Evolutionary conservation across 2,888 invertebrate species (phyloP), one percentile per base, ranked within the genome.

Genomic region (Alloscopus bannaensis): DNA sequence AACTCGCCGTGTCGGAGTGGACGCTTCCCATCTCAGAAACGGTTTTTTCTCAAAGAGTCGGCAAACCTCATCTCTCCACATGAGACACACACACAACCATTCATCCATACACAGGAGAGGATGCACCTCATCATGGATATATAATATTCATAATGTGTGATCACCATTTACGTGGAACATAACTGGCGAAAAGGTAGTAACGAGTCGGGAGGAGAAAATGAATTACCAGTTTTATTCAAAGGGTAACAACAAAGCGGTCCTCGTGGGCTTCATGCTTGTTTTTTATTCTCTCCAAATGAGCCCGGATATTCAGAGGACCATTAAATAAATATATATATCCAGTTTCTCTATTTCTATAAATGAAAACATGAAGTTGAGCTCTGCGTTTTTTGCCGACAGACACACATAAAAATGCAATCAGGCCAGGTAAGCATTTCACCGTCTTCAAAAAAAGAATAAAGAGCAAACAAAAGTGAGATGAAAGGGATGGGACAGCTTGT

Each of bases 401-500:
- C 68, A 69, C 50, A 66, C n/a, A n/a, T n/a, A n/a, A n/a, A n/a
- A n/a, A n/a, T n/a, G n/a, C n/a, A n/a, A n/a, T n/a, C n/a, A n/a
- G n/a, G n/a, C n/a, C n/a, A n/a, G n/a, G n/a, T n/a, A n/a, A n/a
- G n/a, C n/a, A n/a, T n/a, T n/a, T n/a, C n/a, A n/a, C n/a, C n/a
- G n/a, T n/a, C n/a, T n/a, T n/a, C n/a, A n/a, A n/a, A n/a, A n/a
- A n/a, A n/a, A n/a, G n/a, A n/a, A n/a, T n/a, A 64, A 36, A 50
- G 36, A 50, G 4, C 60, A 13, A 6, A 57, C 22, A 16, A 50
- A 66, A 62, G 68, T 76, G 62, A 68, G 62, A 68, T 62, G 76
- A 69, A 76, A 69, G 69, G 77, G 65, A 77, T 70, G 77, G 77
- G 77, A 77, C 77, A 77, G 70, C 70, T 69, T 77, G 69, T 70